Base-by-base conservation (phyloP, 2,797 vertebrate species). In the Anas flavirostris region DNA sequence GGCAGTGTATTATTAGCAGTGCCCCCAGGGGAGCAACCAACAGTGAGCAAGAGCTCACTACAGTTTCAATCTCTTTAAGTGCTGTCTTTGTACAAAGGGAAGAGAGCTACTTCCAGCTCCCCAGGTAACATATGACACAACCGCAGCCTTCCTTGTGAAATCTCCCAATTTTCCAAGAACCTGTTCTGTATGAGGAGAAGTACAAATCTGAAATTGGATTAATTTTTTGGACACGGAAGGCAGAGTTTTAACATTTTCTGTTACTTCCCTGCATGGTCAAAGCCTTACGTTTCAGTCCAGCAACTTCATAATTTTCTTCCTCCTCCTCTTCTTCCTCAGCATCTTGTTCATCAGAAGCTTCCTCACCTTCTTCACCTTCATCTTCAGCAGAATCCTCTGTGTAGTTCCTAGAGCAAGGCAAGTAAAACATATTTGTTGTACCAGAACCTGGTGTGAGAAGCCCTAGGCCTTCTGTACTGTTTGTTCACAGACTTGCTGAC, bases 281-380 rank as follows among this genome's bases (percentile, higher is more conserved):
- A 91, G 23, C 98, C 99, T 98, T 97, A 99, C 99, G 97, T 97
- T 98, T 99, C 94, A 99, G 98, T 21, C 99, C 99, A 80, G 98
- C 98, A 83, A 98, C 98, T 96, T 98, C 98, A 75, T 98, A 98
- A 70, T 99, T 98, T 84, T 99, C 98, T 3, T 98, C 98, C 2
- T 98, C 98, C 5, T 99, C 99, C 1, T 98, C 98, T 7, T 98
- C 98, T 0, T 98, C 98, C 1, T 98, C 98, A 7, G 98, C 98
- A 11, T 98, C 98, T 9, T 98, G 98, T 9, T 99, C 99, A 16
- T 98, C 98, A 7, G 97, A 97, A 25, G 98, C 97, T 3, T 98
- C 98, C 46, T 99, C 98, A 6, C 97, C 98, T 60, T 98, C 98
- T 18, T 99, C 98, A 15, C 91, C 95, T 78, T 99, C 98, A 86